These are phyloP conservation scores for Porites cylindrica DNA, from an alignment of 92 coral and sea anemone genomes.

Conservation along the genomic window DNA sequence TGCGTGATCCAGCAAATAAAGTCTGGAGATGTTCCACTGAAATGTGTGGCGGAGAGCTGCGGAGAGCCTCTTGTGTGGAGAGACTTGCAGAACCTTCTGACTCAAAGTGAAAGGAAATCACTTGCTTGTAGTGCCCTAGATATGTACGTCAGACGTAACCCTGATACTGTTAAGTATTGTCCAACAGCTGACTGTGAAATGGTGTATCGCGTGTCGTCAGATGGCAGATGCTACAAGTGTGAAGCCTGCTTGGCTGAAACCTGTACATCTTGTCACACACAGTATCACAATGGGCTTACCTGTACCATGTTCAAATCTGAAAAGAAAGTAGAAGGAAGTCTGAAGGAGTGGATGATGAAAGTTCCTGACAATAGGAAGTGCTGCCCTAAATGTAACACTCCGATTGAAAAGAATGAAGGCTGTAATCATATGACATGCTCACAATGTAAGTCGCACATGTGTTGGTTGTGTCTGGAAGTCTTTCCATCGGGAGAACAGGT, in stretches of 20 bases:
- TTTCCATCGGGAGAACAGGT: conserved; percentile 56
- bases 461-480: conserved; percentile 82
- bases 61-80: conserved; percentile 58
- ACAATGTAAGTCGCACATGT: conserved; percentile 75
- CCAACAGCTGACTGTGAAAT: conserved; percentile 91
- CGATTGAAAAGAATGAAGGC: conserved; percentile 84
- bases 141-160: conserved; percentile 60
- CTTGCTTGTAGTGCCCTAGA: conserved; percentile 55
- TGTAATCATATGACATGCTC: conserved; percentile 83
- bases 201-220: conserved; percentile 82
- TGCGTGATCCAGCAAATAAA: conserved; percentile 73
- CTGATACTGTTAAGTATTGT: conserved; percentile 73
- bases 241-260: conserved; percentile 67
- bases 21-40: conserved; percentile 78
- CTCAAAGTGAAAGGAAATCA: conserved; percentile 46
- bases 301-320: conserved; percentile 83
- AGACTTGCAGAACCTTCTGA: conserved; percentile 69
- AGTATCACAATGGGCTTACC: conserved; percentile 79
- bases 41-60: conserved; percentile 76
- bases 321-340: conserved; percentile 35
- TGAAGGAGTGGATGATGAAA: conserved; percentile 71
- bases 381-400: conserved; percentile 77
- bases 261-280: conserved; percentile 85
- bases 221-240: conserved; percentile 77
- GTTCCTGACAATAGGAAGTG: conserved; percentile 68